Evolutionary conservation across 2,113 vertebrate species (phyloP).

Genomic region (Cyrtonyx montezumae): DNA sequence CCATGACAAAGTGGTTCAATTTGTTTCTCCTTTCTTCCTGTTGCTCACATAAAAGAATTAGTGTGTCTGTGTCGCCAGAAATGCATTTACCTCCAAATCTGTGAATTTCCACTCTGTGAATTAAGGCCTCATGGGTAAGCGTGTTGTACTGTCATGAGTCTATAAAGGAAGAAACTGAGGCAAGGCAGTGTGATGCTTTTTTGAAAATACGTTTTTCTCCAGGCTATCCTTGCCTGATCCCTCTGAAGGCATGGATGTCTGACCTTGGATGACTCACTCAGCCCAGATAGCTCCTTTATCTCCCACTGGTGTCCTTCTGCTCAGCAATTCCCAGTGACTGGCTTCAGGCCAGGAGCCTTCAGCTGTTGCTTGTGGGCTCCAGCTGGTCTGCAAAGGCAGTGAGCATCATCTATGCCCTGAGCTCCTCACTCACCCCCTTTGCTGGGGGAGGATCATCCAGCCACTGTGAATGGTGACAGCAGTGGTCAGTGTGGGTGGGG

Average conservation of each 20-base stretch:
- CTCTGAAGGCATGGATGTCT: background rate
- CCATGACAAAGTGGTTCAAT: background rate
- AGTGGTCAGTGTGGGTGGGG: background rate
- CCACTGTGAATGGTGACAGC: background rate
- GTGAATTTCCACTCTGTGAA: background rate
- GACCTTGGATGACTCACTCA: background rate
- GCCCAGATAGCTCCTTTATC: background rate
- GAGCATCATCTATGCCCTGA: background rate
- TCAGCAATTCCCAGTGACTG: background rate
- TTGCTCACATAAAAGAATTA: background rate
- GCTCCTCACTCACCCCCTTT: background rate
- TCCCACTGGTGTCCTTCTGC: background rate
- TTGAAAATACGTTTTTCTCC: background rate
- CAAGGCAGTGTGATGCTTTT: background rate
- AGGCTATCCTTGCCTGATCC: background rate
- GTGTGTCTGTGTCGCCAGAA: background rate
- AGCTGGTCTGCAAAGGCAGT: background rate
- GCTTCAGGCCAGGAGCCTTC: slow-evolving; percentile 2
- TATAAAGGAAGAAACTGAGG: background rate
- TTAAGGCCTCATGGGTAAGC: background rate
- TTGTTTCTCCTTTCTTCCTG: background rate
- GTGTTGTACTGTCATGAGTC: background rate
- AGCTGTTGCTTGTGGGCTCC: slow-evolving; percentile 2
- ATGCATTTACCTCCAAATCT: background rate
- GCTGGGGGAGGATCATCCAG: background rate